Evolutionary conservation across 2,888 invertebrate genomes (phyloP).

Genomic region (Clanis bilineata): DNA sequence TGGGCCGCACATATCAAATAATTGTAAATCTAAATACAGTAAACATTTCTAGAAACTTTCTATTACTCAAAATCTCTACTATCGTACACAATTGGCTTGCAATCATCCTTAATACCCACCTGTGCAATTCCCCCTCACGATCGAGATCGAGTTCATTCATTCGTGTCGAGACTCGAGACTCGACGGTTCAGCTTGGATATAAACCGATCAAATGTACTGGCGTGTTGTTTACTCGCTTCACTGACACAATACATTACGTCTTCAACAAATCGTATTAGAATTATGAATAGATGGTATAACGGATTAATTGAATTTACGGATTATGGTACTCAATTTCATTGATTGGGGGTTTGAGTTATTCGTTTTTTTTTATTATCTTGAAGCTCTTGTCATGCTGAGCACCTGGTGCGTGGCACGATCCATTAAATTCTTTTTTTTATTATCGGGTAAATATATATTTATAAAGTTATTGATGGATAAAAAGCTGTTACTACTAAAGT

Average conservation of each 20-base stretch:
- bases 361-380: background rate
- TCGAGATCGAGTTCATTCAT: constrained; percentile 63
- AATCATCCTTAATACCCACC: constrained; percentile 25
- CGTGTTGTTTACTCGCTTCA: constrained; percentile 52
- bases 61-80: background rate
- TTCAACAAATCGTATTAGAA: constrained; percentile 49
- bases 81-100: constrained; percentile 8
- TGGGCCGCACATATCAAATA: too few species aligned
- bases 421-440: too few species aligned
- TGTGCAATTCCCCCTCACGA: constrained; percentile 45
- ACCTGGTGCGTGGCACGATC: background rate
- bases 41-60: background rate
- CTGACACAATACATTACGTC: constrained; percentile 50
- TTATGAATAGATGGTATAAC: constrained; percentile 46
- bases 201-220: constrained; percentile 52
- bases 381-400: background rate
- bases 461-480: too few species aligned
- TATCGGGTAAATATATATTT: too few species aligned
- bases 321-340: constrained; percentile 16
- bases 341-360: background rate
- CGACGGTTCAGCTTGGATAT: constrained; percentile 44
- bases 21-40: too few species aligned
- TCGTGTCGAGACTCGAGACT: constrained; percentile 47
- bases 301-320: constrained; percentile 41
- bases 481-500: too few species aligned